Evolutionary conservation across 2,113 vertebrate species (phyloP), one percentile per base, ranked within the genome.

Genomic region (Catharus minimus): DNA sequence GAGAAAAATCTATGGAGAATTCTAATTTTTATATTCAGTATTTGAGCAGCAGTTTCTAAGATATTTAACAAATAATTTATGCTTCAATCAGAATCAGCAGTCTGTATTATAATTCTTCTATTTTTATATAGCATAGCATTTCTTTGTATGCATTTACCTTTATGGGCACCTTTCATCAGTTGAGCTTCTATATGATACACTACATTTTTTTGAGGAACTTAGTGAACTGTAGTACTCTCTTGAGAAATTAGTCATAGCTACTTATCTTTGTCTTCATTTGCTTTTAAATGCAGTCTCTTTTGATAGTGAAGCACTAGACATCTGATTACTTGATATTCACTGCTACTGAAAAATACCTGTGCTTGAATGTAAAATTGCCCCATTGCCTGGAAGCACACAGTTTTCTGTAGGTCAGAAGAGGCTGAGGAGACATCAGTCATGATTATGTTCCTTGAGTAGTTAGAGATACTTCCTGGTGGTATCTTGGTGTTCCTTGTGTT

Each of bases 181-280:
- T 77, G 24, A 46, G 56, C 22, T 53, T 69, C 23, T 57, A 2
- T 64, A 36, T 71, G 52, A 71, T 39, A 18, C 4, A 2, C 18
- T 52, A 52, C 5, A 24, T 56, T 75, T 68, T 73, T 92, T 36
- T 71, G 19, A 90, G 49, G 41, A 72, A 44, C 53, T 74, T 33
- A 1, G 24, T 88, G 74, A 85, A 67, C 76, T 81, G 66, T 12
- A 74, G 30, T 78, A 61, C 22, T 90, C 60, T 86, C 83, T 68
- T 73, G 86, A 86, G 74, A 87, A 88, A 88, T 94, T 92, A 90
- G 86, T 94, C 83, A 93, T 88, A 90, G 39, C 43, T 95, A 23
- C 66, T 91, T 84, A 75, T 64, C 61, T 83, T 91, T 68, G 41
- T 84, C 94, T 92, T 89, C n/a, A 71, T 89, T 90, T 89, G 66